Conservation (phyloP, 2,888 invertebrate genomes). For the Hypselothyrea guttata region DNA sequence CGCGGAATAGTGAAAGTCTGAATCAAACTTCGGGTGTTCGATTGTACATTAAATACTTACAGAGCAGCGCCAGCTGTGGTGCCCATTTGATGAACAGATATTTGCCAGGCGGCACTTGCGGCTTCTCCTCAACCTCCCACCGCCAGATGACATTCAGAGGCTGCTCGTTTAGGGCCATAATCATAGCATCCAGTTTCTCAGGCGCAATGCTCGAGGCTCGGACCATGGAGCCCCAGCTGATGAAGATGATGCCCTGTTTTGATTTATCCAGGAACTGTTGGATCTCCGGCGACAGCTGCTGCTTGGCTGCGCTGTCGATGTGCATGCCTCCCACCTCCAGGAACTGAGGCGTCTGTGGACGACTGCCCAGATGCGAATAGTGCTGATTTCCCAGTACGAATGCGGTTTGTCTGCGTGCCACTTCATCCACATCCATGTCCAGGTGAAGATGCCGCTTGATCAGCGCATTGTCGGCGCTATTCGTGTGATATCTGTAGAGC, state of each 20-base stretch:
- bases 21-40: too few relatives aligned
- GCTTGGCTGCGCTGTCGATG: constrained; percentile 73
- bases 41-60: too few relatives aligned
- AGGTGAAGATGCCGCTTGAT: too few relatives aligned
- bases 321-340: constrained; percentile 85
- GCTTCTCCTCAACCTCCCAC: constrained; percentile 85
- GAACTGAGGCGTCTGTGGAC: constrained; percentile 82
- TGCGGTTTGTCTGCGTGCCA: too few relatives aligned
- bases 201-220: constrained; percentile 84
- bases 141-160: constrained; percentile 88
- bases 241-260: constrained; percentile 85
- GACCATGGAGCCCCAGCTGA: constrained; percentile 88
- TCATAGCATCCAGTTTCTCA: constrained; percentile 84
- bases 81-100: constrained; percentile 81
- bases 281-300: constrained; percentile 82
- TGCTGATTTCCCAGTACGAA: constrained; percentile 84
- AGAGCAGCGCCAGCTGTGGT: constrained; percentile 82
- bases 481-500: constrained; percentile 67
- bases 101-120: constrained; percentile 67
- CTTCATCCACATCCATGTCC: too few relatives aligned
- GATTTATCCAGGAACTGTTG: constrained; percentile 85
- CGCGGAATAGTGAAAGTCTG: too few relatives aligned
- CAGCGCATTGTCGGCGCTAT: constrained; percentile 51
- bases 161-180: constrained; percentile 84
- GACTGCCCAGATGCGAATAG: constrained; percentile 83